Evolutionary conservation across 2,113 vertebrate genomes (phyloP), one percentile per base, ranked within the genome.

Genomic region (Oryzias woworae): DNA sequence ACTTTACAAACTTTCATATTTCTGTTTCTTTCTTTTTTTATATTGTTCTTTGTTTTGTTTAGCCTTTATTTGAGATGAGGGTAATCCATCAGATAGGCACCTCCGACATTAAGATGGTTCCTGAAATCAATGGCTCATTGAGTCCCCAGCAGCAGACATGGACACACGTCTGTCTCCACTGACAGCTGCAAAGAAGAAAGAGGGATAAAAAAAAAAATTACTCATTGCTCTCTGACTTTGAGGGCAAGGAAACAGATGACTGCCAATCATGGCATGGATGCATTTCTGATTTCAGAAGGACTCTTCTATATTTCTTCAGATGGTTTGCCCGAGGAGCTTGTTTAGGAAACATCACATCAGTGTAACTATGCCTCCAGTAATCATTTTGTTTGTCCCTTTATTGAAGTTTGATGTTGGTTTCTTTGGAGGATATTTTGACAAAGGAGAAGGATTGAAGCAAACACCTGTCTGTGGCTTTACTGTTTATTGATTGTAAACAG

Each of bases 401-500:
- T 60, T 70, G 76, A 57, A 72, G 66, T 81, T 71, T 55, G 28
- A 71, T 78, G 63, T 66, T 61, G 58, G 65, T 68, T 64, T 66
- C 74, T 78, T 77, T 72, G 59, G 66, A 85, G 82, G 82, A 73
- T 71, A 73, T 87, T 85, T 84, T 87, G 77, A 84, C 78, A 88
- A 85, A 56, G 71, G 48, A 71, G 62, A 63, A 28, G 64, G 74
- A 81, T 69, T 77, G 75, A 76, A 72, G 77, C 23, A 14, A 76
- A 77, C 66, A 71, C 58, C 62, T 56, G 80, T 81, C 71, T 57
- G 83, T 81, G 81, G 82, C 87, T 88, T 86, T 85, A 76, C 79
- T 89, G 83, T 88, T 85, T 89, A 92, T 92, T 78, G 90, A 92
- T 89, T 84, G 75, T 42, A 80, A 80, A 89, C 87, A 77, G 75